phyloP scores from a whole-genome alignment of 1,140 invertebrate species.

The Trachymyrmex cornetzi region DNA sequence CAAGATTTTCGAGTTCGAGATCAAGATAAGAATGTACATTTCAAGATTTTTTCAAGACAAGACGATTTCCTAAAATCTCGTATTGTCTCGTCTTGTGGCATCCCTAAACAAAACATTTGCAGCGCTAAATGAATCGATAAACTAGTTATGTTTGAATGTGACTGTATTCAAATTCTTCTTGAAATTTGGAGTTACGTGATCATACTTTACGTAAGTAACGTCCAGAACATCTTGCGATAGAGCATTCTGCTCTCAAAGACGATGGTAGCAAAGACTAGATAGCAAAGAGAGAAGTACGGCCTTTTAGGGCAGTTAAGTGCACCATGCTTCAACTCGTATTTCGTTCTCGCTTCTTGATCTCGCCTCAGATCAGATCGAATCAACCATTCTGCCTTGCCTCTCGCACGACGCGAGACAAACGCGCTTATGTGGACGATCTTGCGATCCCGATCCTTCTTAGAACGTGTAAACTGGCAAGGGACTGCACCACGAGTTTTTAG shows the following conservation, averaged over 20 bases:
- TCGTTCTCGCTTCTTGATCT: slow-evolving; percentile 65
- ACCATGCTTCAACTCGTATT: slow-evolving; percentile 69
- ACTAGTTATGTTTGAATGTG: neutral
- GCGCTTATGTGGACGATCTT: slow-evolving; percentile 76
- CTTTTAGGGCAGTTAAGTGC: slow-evolving; percentile 84
- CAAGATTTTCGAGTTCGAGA: too few species aligned
- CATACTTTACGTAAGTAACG: slow-evolving; percentile 20
- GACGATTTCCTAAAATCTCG: too few species aligned
- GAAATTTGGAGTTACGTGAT: slow-evolving; percentile 6
- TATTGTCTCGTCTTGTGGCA: too few species aligned
- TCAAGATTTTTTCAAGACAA: too few species aligned
- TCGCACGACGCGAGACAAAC: slow-evolving; percentile 65
- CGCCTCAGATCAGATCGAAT: slow-evolving; percentile 71
- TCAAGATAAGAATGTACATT: too few species aligned
- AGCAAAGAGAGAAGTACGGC: slow-evolving; percentile 82
- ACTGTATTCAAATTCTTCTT: neutral
- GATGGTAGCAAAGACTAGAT: slow-evolving; percentile 77
- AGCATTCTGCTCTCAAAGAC: slow-evolving; percentile 70
- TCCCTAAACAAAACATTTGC: too few species aligned
- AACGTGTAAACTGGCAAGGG: slow-evolving; percentile 76
- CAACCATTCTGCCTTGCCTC: slow-evolving; percentile 74
- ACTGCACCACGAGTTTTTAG: slow-evolving; percentile 82
- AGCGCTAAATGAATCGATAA: too few species aligned
- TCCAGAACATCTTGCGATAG: slow-evolving; percentile 49
- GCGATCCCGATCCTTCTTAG: slow-evolving; percentile 84